phyloP scores from a whole-genome alignment of 2,888 invertebrate species.

The Eristalis tenax region DNA sequence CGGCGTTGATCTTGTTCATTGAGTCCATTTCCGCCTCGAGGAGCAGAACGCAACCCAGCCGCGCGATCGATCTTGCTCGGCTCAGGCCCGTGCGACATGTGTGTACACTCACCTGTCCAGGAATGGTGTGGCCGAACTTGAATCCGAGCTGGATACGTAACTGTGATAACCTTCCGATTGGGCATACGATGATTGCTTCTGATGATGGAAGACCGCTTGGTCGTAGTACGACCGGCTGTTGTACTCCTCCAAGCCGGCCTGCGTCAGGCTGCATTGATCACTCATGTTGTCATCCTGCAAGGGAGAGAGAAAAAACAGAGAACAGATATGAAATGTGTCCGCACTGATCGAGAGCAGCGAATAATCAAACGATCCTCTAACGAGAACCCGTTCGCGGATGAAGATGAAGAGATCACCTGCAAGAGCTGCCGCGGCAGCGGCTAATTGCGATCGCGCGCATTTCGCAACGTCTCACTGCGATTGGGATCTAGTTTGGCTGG shows the following conservation, averaged over 20 bases:
- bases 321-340: conserved; percentile 52
- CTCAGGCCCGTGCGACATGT: conserved; percentile 43
- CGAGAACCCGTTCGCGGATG: conserved; percentile 37
- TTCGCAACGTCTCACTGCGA: conserved; percentile 62
- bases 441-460: conserved; percentile 69
- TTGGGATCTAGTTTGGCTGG: conserved; percentile 39
- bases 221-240: conserved; percentile 85
- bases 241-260: conserved; percentile 88
- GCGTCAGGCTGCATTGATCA: conserved; percentile 82
- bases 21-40: conserved; percentile 65
- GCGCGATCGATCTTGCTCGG: conserved; percentile 8
- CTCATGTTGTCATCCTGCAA: conserved; percentile 79
- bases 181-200: conserved; percentile 89
- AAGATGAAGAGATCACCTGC: conserved; percentile 66
- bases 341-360: conserved; percentile 11
- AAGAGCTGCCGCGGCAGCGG: conserved; percentile 18
- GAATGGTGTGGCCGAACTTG: conserved; percentile 89
- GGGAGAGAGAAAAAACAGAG: conserved; percentile 31
- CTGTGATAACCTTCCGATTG: conserved; percentile 91
- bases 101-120: conserved; percentile 84
- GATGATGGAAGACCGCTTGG: conserved; percentile 84
- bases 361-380: conserved; percentile 47
- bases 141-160: conserved; percentile 89
- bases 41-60: conserved; percentile 24
- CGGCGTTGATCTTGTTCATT: conserved; percentile 66